Percentiles rank a stretch among this genome's conserved stretches.
Evolutionary conservation across 2,888 invertebrate species (phyloP).

Genomic region (Cosmia pyralina): DNA sequence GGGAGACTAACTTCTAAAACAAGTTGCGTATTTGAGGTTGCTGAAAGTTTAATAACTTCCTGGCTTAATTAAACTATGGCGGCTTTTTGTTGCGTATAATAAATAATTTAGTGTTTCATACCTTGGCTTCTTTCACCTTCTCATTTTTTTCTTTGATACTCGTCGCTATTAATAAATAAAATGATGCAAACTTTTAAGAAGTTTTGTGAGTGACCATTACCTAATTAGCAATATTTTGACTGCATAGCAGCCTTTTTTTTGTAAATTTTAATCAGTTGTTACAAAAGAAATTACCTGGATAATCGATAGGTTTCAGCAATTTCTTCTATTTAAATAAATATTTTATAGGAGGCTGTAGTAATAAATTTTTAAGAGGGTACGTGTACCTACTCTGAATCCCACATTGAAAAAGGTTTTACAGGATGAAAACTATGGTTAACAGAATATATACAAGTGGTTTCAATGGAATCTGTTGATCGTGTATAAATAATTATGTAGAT

Average conservation of each 20-base stretch:
- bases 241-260: neutral
- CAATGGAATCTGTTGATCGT: neutral
- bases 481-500: neutral
- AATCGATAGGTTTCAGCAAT: slow-evolving; percentile 4
- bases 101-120: slow-evolving; percentile 22
- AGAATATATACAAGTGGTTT: neutral
- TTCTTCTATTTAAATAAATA: slow-evolving; percentile 11
- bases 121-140: neutral
- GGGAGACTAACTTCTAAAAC: slow-evolving; percentile 19
- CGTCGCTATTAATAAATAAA: neutral
- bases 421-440: neutral
- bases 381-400: neutral
- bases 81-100: slow-evolving; percentile 8
- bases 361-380: slow-evolving; percentile 12
- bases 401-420: slow-evolving; percentile 34
- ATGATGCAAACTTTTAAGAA: neutral
- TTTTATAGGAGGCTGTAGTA: slow-evolving; percentile 17
- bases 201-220: neutral
- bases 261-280: neutral
- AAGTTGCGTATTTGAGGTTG: slow-evolving; percentile 16
- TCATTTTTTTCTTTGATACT: neutral
- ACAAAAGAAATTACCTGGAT: neutral
- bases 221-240: neutral
- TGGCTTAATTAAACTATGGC: slow-evolving; percentile 22
- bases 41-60: slow-evolving; percentile 30